Base-by-base conservation (phyloP, 2,113 vertebrate genomes). In the Pagrus major region DNA sequence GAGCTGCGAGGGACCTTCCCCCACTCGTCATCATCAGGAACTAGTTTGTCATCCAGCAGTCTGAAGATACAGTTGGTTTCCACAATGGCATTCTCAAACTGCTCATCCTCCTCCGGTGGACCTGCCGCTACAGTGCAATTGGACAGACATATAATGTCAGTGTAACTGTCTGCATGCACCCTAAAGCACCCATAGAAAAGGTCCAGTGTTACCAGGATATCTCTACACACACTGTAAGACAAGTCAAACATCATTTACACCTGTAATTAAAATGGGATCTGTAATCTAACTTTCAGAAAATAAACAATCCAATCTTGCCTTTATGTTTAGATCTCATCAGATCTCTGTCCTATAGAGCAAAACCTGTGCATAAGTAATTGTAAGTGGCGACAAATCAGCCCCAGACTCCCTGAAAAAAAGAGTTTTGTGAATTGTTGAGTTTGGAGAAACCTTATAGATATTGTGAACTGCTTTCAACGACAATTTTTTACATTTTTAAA, bases 31-130 rank as follows among this genome's bases (percentile, higher is more conserved):
- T 99, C 97, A 47, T 97, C 98, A 4, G 98, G 98, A 60, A 99
- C 96, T 29, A 99, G 96, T 78, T 97, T 99, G 92, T 99, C 98
- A 0, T 97, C 97, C 70, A 95, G 88, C 0, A 99, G 93, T 27
- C 96, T 96, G 89, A 98, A 99, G 88, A 97, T 97, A 47, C 98
- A 99, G 90, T 99, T 99, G n/a, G 98, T 99, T 93, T 99, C 98
- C 90, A 99, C 97, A 3, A 99, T 97, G 84, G 96, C 97, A 0
- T 93, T 95, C 93, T 99, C 98, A 67, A 98, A 99, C 64, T 96
- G 95, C 88, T 99, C 98, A 0, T 99, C 98, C 76, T 99, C 97
- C 72, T 99, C 97, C 1, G 97, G 96, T 60, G 93, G 96, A 74
- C 98, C 98, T 0, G 97, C 96, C 2, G 95, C 98, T 99, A 76